Evolutionary conservation across 2,888 invertebrate genomes (phyloP).

Genomic region (Rotaria magnacalcarata): DNA sequence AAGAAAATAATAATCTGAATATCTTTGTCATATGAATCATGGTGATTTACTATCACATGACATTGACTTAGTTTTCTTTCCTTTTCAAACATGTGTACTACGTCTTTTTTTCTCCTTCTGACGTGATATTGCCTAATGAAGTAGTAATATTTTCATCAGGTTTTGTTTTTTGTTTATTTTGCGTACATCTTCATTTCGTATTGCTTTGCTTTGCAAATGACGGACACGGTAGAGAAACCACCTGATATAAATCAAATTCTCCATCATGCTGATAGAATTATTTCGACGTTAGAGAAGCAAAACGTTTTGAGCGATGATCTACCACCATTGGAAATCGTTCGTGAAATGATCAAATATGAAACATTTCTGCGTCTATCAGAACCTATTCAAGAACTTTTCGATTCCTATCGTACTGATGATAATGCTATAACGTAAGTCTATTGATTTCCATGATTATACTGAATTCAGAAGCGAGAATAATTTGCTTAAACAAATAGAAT

Average conservation of each 20-base stretch:
- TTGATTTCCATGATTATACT: background rate
- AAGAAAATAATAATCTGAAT: too few species aligned
- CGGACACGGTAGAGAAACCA: background rate
- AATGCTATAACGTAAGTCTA: background rate
- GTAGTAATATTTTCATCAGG: background rate
- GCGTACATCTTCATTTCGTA: background rate
- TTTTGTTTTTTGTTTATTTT: background rate
- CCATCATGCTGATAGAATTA: too few species aligned
- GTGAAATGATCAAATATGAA: conserved; percentile 12
- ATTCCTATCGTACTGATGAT: background rate
- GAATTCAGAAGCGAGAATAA: background rate
- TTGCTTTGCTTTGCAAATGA: background rate
- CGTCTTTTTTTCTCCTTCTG: too few species aligned
- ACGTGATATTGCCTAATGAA: background rate
- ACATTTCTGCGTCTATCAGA: conserved; percentile 11
- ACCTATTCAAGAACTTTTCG: background rate
- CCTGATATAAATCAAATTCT: background rate
- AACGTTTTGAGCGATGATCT: background rate
- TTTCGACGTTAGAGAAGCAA: background rate
- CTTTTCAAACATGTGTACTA: background rate
- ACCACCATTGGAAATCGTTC: background rate
- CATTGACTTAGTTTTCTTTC: background rate
- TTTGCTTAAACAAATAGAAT: background rate
- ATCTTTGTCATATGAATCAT: background rate
- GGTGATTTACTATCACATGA: background rate